phyloP scores from a whole-genome alignment of 2,888 invertebrate genomes.

The Drosophila cracens region DNA sequence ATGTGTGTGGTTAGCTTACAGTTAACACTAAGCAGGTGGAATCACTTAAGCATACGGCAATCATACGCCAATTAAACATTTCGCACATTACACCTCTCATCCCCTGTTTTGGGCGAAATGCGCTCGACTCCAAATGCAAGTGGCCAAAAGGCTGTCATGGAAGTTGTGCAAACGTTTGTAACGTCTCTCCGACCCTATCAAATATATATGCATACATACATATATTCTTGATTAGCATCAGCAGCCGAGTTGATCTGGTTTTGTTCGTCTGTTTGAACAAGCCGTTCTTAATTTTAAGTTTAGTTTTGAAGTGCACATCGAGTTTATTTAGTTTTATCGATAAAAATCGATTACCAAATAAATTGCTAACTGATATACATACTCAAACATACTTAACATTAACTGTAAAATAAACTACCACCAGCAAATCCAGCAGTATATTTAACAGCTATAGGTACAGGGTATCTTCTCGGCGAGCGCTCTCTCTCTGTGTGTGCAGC shows the following conservation, averaged over 20 bases:
- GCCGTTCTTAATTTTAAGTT: not conserved
- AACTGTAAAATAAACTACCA: not conserved
- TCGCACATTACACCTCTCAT: not conserved
- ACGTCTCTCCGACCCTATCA: not conserved
- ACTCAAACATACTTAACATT: not conserved
- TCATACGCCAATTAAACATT: not conserved
- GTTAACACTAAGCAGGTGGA: constrained; percentile 43
- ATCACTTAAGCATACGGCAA: constrained; percentile 13
- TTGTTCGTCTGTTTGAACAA: not conserved
- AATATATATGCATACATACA: not conserved
- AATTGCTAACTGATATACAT: not conserved
- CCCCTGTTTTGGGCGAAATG: not conserved
- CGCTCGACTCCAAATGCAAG: not conserved
- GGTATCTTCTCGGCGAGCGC: not conserved
- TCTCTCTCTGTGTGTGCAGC: not conserved
- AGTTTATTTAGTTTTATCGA: not conserved
- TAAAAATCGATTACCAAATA: not conserved
- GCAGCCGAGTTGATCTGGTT: not conserved
- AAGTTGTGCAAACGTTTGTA: not conserved
- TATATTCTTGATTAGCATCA: not conserved
- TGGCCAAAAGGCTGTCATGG: not conserved
- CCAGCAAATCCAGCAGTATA: not conserved
- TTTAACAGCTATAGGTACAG: not conserved
- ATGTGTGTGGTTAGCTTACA: not conserved
- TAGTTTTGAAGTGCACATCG: no score